Evolutionary conservation across 35 echinoderm and acorn worm species (phyloP).

Genomic region (Apostichopus parvimensis): DNA sequence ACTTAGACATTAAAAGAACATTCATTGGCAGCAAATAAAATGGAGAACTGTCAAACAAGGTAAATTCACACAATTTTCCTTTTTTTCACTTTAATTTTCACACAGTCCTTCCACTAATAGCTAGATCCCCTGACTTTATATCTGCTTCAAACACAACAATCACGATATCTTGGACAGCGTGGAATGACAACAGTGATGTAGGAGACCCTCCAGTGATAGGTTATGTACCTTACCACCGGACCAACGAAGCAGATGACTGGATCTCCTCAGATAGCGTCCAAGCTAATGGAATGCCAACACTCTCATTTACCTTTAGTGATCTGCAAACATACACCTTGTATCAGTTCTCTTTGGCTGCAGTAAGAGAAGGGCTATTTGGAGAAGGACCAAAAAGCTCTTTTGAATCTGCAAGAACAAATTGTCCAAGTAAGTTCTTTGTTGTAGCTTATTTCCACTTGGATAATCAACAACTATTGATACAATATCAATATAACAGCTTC

Average conservation of each 20-base stretch:
- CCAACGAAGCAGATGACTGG: neutral
- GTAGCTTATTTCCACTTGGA: too few species aligned
- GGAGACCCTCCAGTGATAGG: conserved; percentile 33
- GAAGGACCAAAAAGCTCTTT: neutral
- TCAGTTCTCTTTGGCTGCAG: conserved; percentile 6
- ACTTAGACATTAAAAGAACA: too few species aligned
- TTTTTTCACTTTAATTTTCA: neutral
- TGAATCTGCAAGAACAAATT: neutral
- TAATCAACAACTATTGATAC: too few species aligned
- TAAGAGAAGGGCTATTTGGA: neutral
- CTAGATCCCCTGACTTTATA: neutral
- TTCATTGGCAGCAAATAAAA: too few species aligned
- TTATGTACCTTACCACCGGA: conserved; percentile 28
- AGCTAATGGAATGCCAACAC: neutral
- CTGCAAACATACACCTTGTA: neutral
- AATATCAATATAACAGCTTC: too few species aligned
- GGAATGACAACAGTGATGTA: neutral
- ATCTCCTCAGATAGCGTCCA: neutral
- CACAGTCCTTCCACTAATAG: neutral
- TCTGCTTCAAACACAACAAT: neutral
- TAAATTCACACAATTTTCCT: neutral
- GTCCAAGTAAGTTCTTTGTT: neutral
- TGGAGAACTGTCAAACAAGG: too few species aligned
- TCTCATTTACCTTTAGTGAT: neutral
- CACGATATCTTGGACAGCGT: neutral